Conservation (phyloP, 2,888 invertebrate genomes). For the Aporophyla lueneburgensis region DNA sequence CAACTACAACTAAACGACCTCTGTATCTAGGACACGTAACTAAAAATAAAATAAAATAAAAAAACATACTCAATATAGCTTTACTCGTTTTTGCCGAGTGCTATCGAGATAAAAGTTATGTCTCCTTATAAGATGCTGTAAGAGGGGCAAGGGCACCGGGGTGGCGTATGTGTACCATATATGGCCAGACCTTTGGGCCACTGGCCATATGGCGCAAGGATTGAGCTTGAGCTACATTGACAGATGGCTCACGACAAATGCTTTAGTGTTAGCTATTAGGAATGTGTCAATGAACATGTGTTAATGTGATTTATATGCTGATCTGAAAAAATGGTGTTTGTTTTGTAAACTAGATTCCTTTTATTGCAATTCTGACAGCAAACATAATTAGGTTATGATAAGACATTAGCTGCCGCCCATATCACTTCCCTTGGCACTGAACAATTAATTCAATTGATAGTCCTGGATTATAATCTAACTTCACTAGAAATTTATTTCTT, state of each 20-base stretch:
- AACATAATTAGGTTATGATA: neutral
- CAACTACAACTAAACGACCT: conserved; percentile 50
- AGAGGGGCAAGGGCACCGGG: conserved; percentile 72
- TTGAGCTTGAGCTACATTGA: conserved; percentile 49
- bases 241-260: conserved; percentile 55
- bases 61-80: conserved; percentile 33
- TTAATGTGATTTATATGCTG: conserved; percentile 25
- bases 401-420: neutral
- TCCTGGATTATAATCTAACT: neutral
- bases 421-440: neutral
- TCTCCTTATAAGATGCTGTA: conserved; percentile 66
- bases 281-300: conserved; percentile 49
- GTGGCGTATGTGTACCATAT: conserved; percentile 45
- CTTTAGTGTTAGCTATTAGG: conserved; percentile 44
- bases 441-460: neutral
- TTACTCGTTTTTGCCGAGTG: conserved; percentile 44
- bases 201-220: conserved; percentile 61
- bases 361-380: neutral
- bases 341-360: conserved; percentile 39
- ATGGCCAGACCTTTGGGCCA: conserved; percentile 62
- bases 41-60: conserved; percentile 47
- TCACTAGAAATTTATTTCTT: neutral
- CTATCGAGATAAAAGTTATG: conserved; percentile 55
- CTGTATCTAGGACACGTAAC: conserved; percentile 57
- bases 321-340: conserved; percentile 9